Base-by-base conservation (phyloP, 2,888 invertebrate genomes). In the Atethmia centrago region DNA sequence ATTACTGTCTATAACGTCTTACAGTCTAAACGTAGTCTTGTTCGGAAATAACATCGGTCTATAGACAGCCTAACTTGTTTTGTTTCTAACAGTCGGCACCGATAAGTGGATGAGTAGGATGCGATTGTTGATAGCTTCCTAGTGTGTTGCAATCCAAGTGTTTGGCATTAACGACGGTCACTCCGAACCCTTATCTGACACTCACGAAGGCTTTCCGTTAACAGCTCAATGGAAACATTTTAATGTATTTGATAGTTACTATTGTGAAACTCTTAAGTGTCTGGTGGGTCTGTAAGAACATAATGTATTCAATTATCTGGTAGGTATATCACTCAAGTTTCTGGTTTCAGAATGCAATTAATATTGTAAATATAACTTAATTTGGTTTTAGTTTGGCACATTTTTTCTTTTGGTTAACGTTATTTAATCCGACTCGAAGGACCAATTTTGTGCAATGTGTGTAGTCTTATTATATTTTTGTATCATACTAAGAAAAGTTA, bases 81-180 rank as follows among this genome's bases (percentile, higher is more conserved):
- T 72, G 71, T 74, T 77, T 59, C 69, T 63, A 45, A 14, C 47
- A 62, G 58, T 59, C 56, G 45, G 21, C 14, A 25, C 76, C 31
- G 80, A 71, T 85, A 80, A 79, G 71, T 78, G 82, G 77, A 77
- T 76, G 75, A 83, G 83, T 85, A 73, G 82, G 77, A 79, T 73
- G 83, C 77, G 74, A 84, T 82, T 81, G 80, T 85, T 71, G 77
- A 84, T 84, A 65, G 79, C 77, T 89, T 88, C 83, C 86, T 86
- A 68, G 83, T 78, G 72, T 78, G 77, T 72, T 67, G 73, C 53
- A 77, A 73, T 53, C 59, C 8, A 74, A 83, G 82, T 66, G 76
- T 73, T 84, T 61, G 59, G 63, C 69, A 58, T 73, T 82, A 80
- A 83, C 25, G 69, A 68, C 67, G 31, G 72, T 66, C 63, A 68